Evolutionary conservation across 2,888 invertebrate genomes (phyloP).

Genomic region (Amaurobius ferox): DNA sequence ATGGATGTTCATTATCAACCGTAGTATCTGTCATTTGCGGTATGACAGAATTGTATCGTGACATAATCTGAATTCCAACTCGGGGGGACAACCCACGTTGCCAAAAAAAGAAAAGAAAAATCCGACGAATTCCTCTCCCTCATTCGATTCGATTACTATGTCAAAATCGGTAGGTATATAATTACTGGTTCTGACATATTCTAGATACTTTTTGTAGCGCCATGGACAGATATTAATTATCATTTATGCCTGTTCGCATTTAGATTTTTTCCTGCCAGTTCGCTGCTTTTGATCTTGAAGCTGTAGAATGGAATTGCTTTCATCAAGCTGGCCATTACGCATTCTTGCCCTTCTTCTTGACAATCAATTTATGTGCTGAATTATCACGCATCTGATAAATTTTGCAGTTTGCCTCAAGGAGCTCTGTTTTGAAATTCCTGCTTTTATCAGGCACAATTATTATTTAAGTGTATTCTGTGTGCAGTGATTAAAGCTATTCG

Average conservation of each 20-base stretch:
- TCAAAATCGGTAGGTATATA: constrained; percentile 5
- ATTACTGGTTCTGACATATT: constrained; percentile 2
- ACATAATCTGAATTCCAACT: neutral
- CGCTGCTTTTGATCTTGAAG: neutral
- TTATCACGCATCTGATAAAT: neutral
- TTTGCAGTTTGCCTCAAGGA: no score
- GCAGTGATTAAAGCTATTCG: no score
- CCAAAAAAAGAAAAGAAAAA: neutral
- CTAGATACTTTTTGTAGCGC: neutral
- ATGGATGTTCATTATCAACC: neutral
- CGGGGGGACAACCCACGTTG: neutral
- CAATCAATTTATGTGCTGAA: neutral
- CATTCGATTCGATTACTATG: neutral
- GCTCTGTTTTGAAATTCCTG: no score
- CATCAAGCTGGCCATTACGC: neutral
- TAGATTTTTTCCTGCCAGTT: neutral
- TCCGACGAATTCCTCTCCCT: neutral
- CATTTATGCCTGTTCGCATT: neutral
- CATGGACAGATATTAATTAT: constrained; percentile 2
- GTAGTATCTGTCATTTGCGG: neutral
- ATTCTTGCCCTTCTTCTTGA: neutral
- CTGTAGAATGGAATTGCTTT: neutral
- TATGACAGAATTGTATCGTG: neutral
- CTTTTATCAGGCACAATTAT: no score
- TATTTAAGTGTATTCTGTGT: no score